These are phyloP conservation scores for Saccostrea cuccullata DNA, from an alignment of 1,140 invertebrate genomes.

Conservation along the genomic window DNA sequence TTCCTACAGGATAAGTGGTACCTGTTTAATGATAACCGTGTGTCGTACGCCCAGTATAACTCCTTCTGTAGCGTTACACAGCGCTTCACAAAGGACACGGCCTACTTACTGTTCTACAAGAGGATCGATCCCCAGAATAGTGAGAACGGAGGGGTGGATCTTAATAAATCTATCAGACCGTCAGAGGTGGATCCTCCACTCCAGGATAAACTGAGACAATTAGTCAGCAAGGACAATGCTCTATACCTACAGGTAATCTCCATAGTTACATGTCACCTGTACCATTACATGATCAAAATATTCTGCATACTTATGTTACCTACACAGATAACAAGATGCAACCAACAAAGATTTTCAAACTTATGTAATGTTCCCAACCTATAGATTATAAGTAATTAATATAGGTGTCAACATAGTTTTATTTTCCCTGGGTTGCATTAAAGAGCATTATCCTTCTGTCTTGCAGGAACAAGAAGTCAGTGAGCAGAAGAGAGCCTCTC, in stretches of 20 bases:
- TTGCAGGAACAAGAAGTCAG: constrained; percentile 71
- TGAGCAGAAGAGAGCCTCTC: constrained; percentile 55
- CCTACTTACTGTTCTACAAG: constrained; percentile 90
- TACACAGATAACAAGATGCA: constrained; percentile 39
- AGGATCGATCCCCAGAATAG: constrained; percentile 66
- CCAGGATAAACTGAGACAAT: constrained; percentile 78
- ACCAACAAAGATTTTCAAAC: too few species aligned
- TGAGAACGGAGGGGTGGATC: constrained; percentile 43
- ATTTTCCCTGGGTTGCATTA: too few species aligned
- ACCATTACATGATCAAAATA: too few species aligned
- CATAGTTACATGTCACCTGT: neutral
- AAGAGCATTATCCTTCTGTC: too few species aligned
- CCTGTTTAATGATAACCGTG: constrained; percentile 88
- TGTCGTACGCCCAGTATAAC: constrained; percentile 82
- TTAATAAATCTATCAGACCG: constrained; percentile 55
- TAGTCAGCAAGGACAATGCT: constrained; percentile 79
- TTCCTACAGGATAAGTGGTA: constrained; percentile 84
- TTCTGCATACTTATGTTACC: too few species aligned
- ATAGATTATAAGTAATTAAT: too few species aligned
- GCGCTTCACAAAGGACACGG: constrained; percentile 85
- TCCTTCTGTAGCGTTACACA: constrained; percentile 83
- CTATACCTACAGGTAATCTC: constrained; percentile 73
- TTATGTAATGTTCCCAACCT: constrained; percentile 16
- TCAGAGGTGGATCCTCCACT: constrained; percentile 69
- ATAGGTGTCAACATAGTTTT: too few species aligned